A percentile compares a stretch with the other conserved stretches of the same genome.
Evolutionary conservation across 37 sponge, comb jelly and placozoan species (phyloP).

Genomic region (Chondrosia reniformis): DNA sequence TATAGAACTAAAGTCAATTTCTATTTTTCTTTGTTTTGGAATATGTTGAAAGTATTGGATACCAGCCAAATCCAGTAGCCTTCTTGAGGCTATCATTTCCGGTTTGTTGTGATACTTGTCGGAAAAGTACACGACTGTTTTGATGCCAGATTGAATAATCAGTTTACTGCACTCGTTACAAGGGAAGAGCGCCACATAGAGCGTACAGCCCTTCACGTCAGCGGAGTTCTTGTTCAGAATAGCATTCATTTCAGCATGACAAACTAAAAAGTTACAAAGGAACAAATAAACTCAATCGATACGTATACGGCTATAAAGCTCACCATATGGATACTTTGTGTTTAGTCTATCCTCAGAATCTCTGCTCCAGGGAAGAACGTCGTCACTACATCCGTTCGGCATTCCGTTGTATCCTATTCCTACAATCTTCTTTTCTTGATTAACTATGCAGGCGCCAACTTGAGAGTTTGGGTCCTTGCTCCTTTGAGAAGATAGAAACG

Average conservation of each 20-base stretch:
- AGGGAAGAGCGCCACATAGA: conserved; percentile 92
- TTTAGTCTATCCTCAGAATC: conserved; percentile 65
- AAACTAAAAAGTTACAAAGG: conserved; percentile 48
- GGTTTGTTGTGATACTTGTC: conserved; percentile 82
- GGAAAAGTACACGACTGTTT: conserved; percentile 57
- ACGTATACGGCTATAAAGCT: background rate
- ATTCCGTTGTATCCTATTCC: conserved; percentile 99
- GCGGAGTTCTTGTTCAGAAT: conserved; percentile 93
- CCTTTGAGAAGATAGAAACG: conserved; percentile 92
- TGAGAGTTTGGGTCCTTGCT: conserved; percentile 98
- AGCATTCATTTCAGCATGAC: conserved; percentile 99
- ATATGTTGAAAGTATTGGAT: conserved; percentile 61
- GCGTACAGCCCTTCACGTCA: conserved; percentile 86
- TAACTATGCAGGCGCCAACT: conserved; percentile 97
- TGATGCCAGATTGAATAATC: conserved; percentile 87
- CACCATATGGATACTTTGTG: conserved; percentile 97
- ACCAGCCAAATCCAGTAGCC: conserved; percentile 80
- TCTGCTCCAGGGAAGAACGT: conserved; percentile 89
- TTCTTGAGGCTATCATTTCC: conserved; percentile 61
- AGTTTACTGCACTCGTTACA: conserved; percentile 98
- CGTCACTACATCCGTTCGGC: conserved; percentile 98
- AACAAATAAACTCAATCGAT: background rate
- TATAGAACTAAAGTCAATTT: conserved; percentile 19
- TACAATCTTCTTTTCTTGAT: conserved; percentile 89
- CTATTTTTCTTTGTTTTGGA: conserved; percentile 36